phyloP scores from a whole-genome alignment of 2,797 vertebrate genomes.

The Esox lucius region DNA sequence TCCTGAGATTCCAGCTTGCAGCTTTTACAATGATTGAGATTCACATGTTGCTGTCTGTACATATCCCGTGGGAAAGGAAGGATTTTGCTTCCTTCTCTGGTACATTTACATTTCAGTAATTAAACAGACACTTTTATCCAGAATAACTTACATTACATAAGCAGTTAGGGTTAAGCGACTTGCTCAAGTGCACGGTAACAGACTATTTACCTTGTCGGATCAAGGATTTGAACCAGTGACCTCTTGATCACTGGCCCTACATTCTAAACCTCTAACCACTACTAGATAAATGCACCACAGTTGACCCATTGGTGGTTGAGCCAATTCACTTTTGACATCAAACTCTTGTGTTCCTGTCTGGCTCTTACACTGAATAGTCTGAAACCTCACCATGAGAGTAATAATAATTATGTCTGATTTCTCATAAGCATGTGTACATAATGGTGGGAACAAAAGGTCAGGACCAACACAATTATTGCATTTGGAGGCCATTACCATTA shows the following conservation, averaged over 20 bases:
- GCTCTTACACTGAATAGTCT: background rate
- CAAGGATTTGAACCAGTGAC: too few species aligned
- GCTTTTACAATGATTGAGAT: too few species aligned
- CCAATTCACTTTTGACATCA: background rate
- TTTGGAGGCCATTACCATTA: slow-evolving; percentile 56
- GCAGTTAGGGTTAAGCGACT: too few species aligned
- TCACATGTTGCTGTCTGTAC: background rate
- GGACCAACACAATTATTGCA: slow-evolving; percentile 48
- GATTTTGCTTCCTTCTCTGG: background rate
- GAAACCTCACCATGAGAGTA: background rate
- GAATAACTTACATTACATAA: too few species aligned
- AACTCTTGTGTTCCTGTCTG: background rate
- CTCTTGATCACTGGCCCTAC: too few species aligned
- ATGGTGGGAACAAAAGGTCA: slow-evolving; percentile 61
- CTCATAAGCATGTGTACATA: slow-evolving; percentile 27
- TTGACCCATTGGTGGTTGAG: background rate
- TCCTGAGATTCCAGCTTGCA: too few species aligned
- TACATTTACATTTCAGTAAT: background rate
- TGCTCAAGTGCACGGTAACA: too few species aligned
- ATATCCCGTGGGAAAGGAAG: background rate
- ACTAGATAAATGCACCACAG: background rate
- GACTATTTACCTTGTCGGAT: too few species aligned
- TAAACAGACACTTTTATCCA: too few species aligned
- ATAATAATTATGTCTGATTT: slow-evolving; percentile 5
- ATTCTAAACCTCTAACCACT: background rate